phyloP scores from a whole-genome alignment of 1,140 invertebrate species.

The Dendrolimus kikuchii region DNA sequence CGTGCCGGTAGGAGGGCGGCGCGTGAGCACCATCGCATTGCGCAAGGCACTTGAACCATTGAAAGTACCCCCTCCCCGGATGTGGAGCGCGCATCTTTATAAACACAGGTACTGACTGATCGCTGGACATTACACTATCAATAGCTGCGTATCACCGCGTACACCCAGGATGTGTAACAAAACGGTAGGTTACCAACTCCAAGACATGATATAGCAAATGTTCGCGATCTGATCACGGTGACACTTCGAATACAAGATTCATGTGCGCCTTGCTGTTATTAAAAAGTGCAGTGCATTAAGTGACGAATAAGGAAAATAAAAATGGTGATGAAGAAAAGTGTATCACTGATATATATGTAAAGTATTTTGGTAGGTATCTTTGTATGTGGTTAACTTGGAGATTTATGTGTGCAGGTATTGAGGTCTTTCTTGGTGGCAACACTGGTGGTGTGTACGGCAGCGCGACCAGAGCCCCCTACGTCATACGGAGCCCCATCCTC shows the following conservation, averaged over 20 bases:
- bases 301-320: too few species aligned
- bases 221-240: too few species aligned
- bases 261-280: too few species aligned
- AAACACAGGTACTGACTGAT: conserved; percentile 53
- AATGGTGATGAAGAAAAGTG: too few species aligned
- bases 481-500: conserved; percentile 56
- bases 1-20: conserved; percentile 32
- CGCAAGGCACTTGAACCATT: conserved; percentile 58
- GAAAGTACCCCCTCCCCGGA: conserved; percentile 63
- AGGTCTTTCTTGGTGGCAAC: conserved; percentile 49
- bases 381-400: background rate
- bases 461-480: conserved; percentile 57
- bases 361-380: background rate
- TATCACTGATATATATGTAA: too few species aligned
- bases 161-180: conserved; percentile 52
- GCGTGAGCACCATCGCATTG: conserved; percentile 53
- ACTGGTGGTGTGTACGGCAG: conserved; percentile 38
- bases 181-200: conserved; percentile 38
- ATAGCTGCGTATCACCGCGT: conserved; percentile 36
- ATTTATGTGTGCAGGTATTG: conserved; percentile 48
- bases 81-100: conserved; percentile 60
- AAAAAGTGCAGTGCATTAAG: too few species aligned
- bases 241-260: too few species aligned
- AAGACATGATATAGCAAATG: conserved; percentile 5
- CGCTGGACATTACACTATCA: conserved; percentile 56